Conservation (phyloP, 2,797 vertebrate species). For the Sebastes matsubarae region DNA sequence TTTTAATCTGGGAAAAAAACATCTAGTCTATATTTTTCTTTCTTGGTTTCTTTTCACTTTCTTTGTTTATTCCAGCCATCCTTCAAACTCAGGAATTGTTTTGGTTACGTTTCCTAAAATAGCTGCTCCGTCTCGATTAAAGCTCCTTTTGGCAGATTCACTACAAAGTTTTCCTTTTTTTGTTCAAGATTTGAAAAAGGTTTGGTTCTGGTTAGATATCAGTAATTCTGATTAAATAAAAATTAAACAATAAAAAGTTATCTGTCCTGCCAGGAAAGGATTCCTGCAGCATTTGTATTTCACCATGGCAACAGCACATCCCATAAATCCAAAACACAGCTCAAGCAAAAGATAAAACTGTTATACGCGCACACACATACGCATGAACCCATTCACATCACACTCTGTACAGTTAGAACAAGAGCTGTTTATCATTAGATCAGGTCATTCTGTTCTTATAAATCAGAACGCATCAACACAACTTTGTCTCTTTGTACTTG, state of each 20-base stretch:
- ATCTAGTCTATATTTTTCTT: not conserved
- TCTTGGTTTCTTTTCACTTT: not conserved
- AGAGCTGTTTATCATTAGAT: not conserved
- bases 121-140: not conserved
- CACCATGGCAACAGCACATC: constrained; percentile 41
- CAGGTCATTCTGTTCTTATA: not conserved
- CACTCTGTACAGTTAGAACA: not conserved
- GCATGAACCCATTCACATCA: not conserved
- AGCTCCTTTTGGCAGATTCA: not conserved
- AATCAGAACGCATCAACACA: not conserved
- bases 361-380: not conserved
- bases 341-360: not conserved
- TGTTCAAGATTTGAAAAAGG: not conserved
- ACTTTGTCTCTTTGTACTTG: not conserved
- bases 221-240: constrained; percentile 3
- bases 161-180: not conserved
- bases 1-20: not conserved
- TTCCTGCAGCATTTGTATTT: constrained; percentile 29
- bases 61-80: constrained; percentile 2
- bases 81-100: constrained; percentile 9
- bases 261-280: constrained; percentile 15
- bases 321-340: constrained; percentile 20
- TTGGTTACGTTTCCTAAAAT: constrained; percentile 31
- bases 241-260: not conserved
- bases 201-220: not conserved